Base-by-base conservation (phyloP, 1,140 invertebrate species). In the Dendroctonus valens region DNA sequence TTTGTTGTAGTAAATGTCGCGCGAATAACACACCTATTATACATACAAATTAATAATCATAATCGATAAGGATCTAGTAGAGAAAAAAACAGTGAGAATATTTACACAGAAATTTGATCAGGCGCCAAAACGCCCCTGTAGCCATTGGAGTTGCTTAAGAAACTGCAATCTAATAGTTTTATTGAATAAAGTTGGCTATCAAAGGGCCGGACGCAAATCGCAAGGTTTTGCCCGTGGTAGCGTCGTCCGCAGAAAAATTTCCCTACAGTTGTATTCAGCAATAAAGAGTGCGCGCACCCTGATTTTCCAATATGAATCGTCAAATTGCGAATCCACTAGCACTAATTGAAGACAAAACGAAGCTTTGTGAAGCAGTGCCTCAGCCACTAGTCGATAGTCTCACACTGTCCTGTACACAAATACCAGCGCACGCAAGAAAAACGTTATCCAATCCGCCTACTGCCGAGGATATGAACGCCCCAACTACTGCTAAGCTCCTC, bases 21-120 rank as follows among this genome's bases (percentile, higher is more conserved):
- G 26, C 64, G 41, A 54, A 65, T 48, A 65, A 59, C 54, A 65
- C 64, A 57, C 49, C 60, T 63, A 63, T 37, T 52, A 63, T 58
- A 65, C 54, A 65, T 59, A 65, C 64, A 65, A 65, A 65, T 65
- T 65, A 65, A 26, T 26, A 26, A 26, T 26, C 3, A 26, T 26
- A 26, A 59, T 65, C 39, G 53, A 65, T 65, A 65, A 65, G 51
- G 64, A 65, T 41, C 55, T 65, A 65, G 57, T 59, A 65, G 64
- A 65, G 55, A 65, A 65, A 65, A 65, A 54, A 57, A n/a, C n/a
- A 59, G 48, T 50, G 54, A 65, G 50, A 59, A 41, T 65, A 65
- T 65, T 41, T 65, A 65, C 64, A 65, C 54, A 38, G 64, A 57
- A 65, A 59, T 57, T 64, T 53, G 41, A 64, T 2, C 26, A 3